Base-by-base conservation (phyloP, 2,888 invertebrate genomes). In the Drosophila lacicola region DNA sequence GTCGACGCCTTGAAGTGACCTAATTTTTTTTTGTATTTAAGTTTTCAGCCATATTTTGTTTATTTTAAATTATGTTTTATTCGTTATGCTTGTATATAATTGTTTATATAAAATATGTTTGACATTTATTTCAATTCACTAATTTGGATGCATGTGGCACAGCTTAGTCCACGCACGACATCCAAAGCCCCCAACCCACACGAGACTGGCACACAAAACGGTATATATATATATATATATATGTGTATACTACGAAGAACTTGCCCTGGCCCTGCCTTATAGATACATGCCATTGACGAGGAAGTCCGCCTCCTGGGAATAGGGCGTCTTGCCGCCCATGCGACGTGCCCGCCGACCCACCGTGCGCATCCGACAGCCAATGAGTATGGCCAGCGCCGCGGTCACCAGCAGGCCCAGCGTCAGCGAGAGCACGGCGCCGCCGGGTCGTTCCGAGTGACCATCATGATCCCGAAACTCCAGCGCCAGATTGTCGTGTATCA, bases 281-380 rank as follows among this genome's bases (percentile, higher is more conserved):
- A 98, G 95, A 93, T 98, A 99, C 98, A 99, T 98, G 90, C 98
- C 98, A 93, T 99, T 98, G 84, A 99, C 98, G 88, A 99, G 94
- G 93, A 98, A 98, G 93, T 98, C 98, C 0, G 98, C 98, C 93
- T 98, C 98, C 92, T 98, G 97, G 36, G 97, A 96, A 90, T 96
- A 96, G 17, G 96, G 95, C 53, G 96, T 95, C 92, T 97, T 96
- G 66, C 96, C 96, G 50, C 96, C 96, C 70, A 91, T 56, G 82
- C 96, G 95, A 73, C 96, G 94, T 70, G 96, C 94, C 61, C 96
- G 94, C 78, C 96, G 94, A 5, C 91, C 90, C 17, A 97, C 96
- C 65, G 96, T 96, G 80, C 97, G 94, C 91, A 97, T 94, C 56
- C 98, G 94, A 91, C 97, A 98, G 29, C 95, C 97, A 77, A 97